Percentiles rank a stretch among this genome's conserved stretches.
Evolutionary conservation across 2,113 vertebrate species (phyloP).

Genomic region (Heteronetta atricapilla): DNA sequence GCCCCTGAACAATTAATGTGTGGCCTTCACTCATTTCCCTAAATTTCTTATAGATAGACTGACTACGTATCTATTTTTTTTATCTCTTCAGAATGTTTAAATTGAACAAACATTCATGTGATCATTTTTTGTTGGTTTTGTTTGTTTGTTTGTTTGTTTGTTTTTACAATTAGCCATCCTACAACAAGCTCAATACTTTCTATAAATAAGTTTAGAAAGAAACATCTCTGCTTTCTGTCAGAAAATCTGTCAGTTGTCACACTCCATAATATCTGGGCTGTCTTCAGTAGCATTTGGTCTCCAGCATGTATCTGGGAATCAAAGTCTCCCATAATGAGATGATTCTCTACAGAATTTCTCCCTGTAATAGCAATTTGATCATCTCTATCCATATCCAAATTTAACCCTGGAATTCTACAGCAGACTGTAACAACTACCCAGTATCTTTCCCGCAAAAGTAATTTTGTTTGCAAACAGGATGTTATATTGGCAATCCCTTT

Average conservation of each 20-base stretch:
- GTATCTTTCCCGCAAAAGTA: neutral
- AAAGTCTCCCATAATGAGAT: neutral
- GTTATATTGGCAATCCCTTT: neutral
- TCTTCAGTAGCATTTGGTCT: conserved; percentile 12
- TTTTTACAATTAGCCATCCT: conserved; percentile 23
- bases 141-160: too few relatives aligned
- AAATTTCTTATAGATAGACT: neutral
- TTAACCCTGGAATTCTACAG: conserved; percentile 33
- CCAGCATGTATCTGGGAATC: neutral
- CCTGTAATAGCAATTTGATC: neutral
- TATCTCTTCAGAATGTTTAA: neutral
- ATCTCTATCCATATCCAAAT: conserved; percentile 36
- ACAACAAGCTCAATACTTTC: neutral
- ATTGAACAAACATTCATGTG: neutral
- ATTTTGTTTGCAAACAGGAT: conserved; percentile 40
- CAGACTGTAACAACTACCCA: conserved; percentile 9
- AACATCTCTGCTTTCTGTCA: conserved; percentile 27
- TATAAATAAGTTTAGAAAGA: conserved; percentile 44
- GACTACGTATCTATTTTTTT: conserved; percentile 5
- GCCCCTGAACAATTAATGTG: neutral
- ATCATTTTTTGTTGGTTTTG: neutral
- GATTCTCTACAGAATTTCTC: conserved; percentile 21
- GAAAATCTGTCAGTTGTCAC: conserved; percentile 54
- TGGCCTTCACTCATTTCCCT: neutral
- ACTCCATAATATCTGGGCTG: conserved; percentile 4